These are phyloP conservation scores for Cryptus viduatorius DNA, from an alignment of 2,888 invertebrate species.

Conservation along the genomic window DNA sequence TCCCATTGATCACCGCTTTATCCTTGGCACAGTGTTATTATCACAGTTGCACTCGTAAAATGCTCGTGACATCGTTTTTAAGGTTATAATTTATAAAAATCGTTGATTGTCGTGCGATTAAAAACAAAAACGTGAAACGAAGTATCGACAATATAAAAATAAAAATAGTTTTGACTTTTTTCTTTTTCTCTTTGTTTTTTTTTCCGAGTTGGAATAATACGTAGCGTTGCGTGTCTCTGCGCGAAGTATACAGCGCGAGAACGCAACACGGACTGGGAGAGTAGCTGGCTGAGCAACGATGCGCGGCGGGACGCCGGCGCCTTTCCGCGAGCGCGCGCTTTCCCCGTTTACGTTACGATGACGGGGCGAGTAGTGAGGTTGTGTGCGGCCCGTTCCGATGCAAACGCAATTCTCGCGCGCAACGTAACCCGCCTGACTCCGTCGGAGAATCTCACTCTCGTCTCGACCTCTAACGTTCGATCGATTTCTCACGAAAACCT, in stretches of 20 bases:
- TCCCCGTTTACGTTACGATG: conserved; percentile 21
- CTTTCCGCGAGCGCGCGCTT: conserved; percentile 52
- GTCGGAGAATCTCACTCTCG: conserved; percentile 4
- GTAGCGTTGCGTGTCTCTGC: background rate
- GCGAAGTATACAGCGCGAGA: conserved; percentile 49
- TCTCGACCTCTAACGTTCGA: background rate
- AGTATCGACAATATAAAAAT: background rate
- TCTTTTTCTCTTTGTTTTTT: too few relatives aligned
- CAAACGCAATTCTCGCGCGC: conserved; percentile 30
- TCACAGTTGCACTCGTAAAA: conserved; percentile 29
- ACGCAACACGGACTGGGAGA: conserved; percentile 58
- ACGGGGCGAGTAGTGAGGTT: background rate
- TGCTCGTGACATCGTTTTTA: background rate
- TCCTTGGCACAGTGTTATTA: conserved; percentile 20
- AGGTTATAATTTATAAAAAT: background rate
- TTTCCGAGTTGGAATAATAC: background rate
- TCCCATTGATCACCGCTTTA: conserved; percentile 16
- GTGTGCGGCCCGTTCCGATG: conserved; percentile 15
- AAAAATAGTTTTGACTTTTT: background rate
- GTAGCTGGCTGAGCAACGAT: conserved; percentile 27
- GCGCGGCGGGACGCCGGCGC: conserved; percentile 52
- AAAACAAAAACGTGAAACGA: background rate
- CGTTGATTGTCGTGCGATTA: background rate
- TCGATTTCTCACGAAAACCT: conserved; percentile 29
- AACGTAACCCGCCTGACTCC: background rate